These are phyloP conservation scores for Altica lythri DNA, from an alignment of 2,888 invertebrate genomes.

Conservation along the genomic window DNA sequence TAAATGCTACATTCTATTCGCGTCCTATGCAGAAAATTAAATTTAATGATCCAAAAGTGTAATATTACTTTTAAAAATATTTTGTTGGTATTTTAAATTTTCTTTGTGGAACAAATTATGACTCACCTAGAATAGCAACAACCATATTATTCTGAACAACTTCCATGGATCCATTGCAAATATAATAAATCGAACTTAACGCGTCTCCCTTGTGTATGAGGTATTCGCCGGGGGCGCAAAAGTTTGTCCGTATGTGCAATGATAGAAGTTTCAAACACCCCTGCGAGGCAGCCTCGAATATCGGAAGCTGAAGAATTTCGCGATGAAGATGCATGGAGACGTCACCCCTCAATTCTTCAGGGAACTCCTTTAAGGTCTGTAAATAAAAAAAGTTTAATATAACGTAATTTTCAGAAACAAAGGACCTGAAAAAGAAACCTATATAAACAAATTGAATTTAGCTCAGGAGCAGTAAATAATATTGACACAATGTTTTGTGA, in stretches of 20 bases:
- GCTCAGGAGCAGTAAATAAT: no score
- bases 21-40: no score
- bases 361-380: constrained; percentile 93
- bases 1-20: no score
- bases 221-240: constrained; percentile 95
- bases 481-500: no score
- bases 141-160: constrained; percentile 96
- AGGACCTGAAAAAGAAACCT: no score
- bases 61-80: no score
- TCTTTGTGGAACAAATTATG: not conserved
- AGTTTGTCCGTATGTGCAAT: constrained; percentile 89
- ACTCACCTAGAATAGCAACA: constrained; percentile 91
- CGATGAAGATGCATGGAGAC: constrained; percentile 95
- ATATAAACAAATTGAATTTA: no score
- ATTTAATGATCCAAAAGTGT: no score
- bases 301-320: constrained; percentile 90
- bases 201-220: constrained; percentile 94
- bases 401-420: no score
- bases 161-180: constrained; percentile 97
- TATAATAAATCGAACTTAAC: constrained; percentile 89
- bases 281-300: constrained; percentile 93
- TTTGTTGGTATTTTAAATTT: no score
- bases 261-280: constrained; percentile 92
- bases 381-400: no score
- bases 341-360: constrained; percentile 93